These are phyloP conservation scores for Acropternis orthonyx DNA, from an alignment of 2,797 vertebrate species.

Conservation along the genomic window DNA sequence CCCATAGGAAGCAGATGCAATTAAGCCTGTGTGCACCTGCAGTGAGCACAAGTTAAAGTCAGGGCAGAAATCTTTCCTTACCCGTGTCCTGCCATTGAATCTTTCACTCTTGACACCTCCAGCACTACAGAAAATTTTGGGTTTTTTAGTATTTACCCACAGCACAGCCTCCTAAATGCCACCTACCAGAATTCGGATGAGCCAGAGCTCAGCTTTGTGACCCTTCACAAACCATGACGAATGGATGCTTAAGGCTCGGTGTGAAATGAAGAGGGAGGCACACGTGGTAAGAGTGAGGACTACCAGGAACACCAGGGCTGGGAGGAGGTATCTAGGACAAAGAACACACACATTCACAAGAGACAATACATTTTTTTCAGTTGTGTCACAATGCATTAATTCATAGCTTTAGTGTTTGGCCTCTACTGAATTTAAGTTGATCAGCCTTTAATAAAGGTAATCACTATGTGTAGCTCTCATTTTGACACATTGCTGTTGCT, in stretches of 20 bases:
- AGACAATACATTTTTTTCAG: not conserved
- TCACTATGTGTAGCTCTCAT: not conserved
- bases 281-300: conserved; percentile 70
- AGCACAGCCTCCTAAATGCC: not conserved
- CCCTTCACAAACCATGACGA: conserved; percentile 76
- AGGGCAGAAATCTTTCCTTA: not conserved
- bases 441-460: conserved; percentile 34
- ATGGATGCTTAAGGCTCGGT: conserved; percentile 64
- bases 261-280: conserved; percentile 69
- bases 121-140: not conserved
- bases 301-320: conserved; percentile 72
- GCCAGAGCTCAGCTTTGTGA: conserved; percentile 78
- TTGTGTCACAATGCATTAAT: not conserved
- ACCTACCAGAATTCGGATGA: conserved; percentile 81
- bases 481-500: not conserved
- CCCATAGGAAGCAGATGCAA: not conserved
- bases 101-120: not conserved
- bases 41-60: not conserved
- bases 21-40: not conserved
- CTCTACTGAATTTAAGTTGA: not conserved
- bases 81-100: not conserved
- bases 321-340: conserved; percentile 72
- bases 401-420: not conserved
- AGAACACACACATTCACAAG: not conserved
- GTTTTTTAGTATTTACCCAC: not conserved